Evolutionary conservation across 2,888 invertebrate genomes (phyloP), one percentile per base, ranked within the genome.

Genomic region (Sisyra terminalis): DNA sequence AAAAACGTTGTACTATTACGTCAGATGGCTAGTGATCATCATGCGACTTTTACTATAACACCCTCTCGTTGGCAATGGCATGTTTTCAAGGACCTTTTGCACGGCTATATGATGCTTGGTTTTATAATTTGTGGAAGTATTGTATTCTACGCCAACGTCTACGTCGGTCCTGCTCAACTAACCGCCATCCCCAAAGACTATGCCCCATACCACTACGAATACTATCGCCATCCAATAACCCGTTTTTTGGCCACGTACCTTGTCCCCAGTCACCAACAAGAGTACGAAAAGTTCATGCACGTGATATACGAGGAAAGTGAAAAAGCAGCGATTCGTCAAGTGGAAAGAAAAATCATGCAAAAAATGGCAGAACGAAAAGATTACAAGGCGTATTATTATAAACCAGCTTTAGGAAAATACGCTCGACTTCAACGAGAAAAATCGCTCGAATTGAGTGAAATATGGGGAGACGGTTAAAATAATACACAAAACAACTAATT

Each of bases 181-280:
- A 60, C 73, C 0, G 80, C 83, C 50, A 84, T 83, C 30, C 92
- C 93, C 16, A 82, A 81, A 45, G 87, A 66, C 7, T 92, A 90
- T 56, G 68, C 57, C 15, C 94, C 94, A 0, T 77, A 90, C 58
- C 69, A 85, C 54, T 89, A 85, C 83, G 94, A 94, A 65, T 93
- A 93, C 60, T 70, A 81, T 38, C 58, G 85, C 83, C 70, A 74
- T 54, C 86, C 86, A 1, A 73, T 86, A 45, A 66, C 76, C 1
- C 66, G 84, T 48, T 84, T 75, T 51, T 55, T 85, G 29, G 65
- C 75, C 0, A 66, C 68, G 34, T 79, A 87, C 53, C 51, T 84
- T 1, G 69, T 71, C 42, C 60, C 61, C 34, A 73, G 69, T 45
- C 81, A 78, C 1, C 89, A 90, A 57, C 77, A 88, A 63, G 77